phyloP scores from a whole-genome alignment of 2,888 invertebrate genomes.

The Emesis russula region DNA sequence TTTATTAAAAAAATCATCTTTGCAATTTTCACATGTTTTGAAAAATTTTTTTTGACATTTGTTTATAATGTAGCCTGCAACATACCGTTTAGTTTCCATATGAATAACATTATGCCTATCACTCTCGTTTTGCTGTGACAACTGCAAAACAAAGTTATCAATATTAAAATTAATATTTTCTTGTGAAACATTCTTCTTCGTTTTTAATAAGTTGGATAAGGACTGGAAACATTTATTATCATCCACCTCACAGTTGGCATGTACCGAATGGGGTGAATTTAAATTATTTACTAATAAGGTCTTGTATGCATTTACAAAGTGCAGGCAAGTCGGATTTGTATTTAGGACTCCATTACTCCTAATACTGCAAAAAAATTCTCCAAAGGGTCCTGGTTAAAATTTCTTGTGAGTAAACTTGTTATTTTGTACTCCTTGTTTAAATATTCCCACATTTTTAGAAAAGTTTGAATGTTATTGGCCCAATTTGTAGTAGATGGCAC shows the following conservation, averaged over 20 bases:
- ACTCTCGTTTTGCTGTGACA: neutral
- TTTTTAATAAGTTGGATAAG: neutral
- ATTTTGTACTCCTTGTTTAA: no score
- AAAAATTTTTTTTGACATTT: neutral
- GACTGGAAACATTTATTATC: constrained; percentile 24
- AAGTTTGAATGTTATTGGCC: no score
- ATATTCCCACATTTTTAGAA: no score
- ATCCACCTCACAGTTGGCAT: constrained; percentile 46
- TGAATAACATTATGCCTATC: constrained; percentile 4
- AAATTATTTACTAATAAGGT: constrained; percentile 49
- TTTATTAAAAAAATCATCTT: neutral
- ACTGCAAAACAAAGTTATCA: constrained; percentile 23
- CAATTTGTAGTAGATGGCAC: no score
- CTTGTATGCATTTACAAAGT: constrained; percentile 22
- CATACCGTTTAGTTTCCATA: constrained; percentile 15
- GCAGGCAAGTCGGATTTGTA: no score
- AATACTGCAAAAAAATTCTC: no score
- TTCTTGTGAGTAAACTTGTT: no score
- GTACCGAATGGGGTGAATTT: constrained; percentile 40
- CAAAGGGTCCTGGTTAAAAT: no score
- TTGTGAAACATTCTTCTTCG: neutral
- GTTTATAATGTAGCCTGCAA: constrained; percentile 1
- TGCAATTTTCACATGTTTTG: neutral
- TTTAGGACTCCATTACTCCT: no score
- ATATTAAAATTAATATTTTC: constrained; percentile 37